Percentiles rank a stretch among this genome's conserved stretches.
Evolutionary conservation across 2,797 vertebrate species (phyloP).

Genomic region (Anguilla pacifica): DNA sequence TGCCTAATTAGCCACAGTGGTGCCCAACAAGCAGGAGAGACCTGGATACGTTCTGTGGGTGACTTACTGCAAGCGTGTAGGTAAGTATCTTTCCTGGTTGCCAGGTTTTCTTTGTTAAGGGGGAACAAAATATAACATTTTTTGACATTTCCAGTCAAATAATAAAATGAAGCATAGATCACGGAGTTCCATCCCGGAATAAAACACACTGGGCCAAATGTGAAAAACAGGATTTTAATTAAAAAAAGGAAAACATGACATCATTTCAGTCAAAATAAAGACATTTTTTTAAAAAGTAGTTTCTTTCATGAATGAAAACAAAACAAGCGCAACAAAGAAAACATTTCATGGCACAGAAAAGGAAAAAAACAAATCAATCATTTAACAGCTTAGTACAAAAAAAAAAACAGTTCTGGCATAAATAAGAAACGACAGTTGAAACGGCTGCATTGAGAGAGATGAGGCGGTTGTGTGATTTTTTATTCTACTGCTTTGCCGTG

Average conservation of each 20-base stretch:
- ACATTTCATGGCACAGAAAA: constrained; percentile 50
- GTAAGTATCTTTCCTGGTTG: no score
- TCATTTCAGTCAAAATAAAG: constrained; percentile 31
- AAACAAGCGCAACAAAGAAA: constrained; percentile 45
- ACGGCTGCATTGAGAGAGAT: constrained; percentile 26
- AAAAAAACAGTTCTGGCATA: constrained; percentile 57
- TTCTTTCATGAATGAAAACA: constrained; percentile 49
- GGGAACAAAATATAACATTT: background rate
- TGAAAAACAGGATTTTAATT: constrained; percentile 54
- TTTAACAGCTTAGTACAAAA: constrained; percentile 48
- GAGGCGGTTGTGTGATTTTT: constrained; percentile 13
- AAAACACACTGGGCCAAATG: constrained; percentile 41
- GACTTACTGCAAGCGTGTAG: no score
- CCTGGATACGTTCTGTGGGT: no score
- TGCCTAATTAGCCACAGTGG: no score
- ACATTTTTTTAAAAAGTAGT: constrained; percentile 45
- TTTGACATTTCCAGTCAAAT: background rate
- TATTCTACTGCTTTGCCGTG: background rate
- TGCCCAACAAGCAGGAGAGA: no score
- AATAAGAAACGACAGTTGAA: constrained; percentile 48
- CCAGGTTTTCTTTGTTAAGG: background rate
- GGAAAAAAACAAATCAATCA: constrained; percentile 29
- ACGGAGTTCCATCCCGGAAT: background rate
- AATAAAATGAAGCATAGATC: background rate
- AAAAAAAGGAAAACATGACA: constrained; percentile 51